Evolutionary conservation across 2,888 invertebrate genomes (phyloP).

Genomic region (Phyllotreta cruciferae): DNA sequence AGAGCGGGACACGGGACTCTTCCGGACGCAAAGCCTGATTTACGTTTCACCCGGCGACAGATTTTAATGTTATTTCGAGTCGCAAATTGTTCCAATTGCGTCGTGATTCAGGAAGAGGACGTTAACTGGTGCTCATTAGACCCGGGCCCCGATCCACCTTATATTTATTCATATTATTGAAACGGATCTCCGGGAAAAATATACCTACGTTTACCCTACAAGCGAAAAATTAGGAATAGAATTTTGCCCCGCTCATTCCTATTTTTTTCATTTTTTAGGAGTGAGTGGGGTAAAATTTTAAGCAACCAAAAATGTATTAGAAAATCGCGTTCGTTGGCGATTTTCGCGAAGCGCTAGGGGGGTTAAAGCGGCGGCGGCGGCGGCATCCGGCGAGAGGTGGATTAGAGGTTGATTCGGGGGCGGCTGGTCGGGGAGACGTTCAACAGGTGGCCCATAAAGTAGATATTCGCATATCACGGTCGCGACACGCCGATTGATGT

Average conservation of each 20-base stretch:
- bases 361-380: slow-evolving; percentile 36
- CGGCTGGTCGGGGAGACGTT: slow-evolving; percentile 34
- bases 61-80: slow-evolving; percentile 64
- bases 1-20: slow-evolving; percentile 44
- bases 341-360: slow-evolving; percentile 40
- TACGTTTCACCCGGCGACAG: slow-evolving; percentile 62
- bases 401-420: slow-evolving; percentile 28
- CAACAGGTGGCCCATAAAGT: slow-evolving; percentile 65
- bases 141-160: slow-evolving; percentile 58
- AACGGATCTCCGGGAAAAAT: slow-evolving; percentile 54
- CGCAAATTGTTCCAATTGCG: slow-evolving; percentile 65
- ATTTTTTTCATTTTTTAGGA: too few species aligned
- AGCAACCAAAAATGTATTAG: too few species aligned
- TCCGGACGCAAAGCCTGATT: slow-evolving; percentile 62
- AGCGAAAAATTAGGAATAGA: too few species aligned
- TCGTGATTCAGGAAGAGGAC: slow-evolving; percentile 63
- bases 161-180: slow-evolving; percentile 63
- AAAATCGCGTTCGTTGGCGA: slow-evolving; percentile 26
- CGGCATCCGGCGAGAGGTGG: slow-evolving; percentile 8
- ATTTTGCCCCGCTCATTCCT: too few species aligned
- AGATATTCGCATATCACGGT: slow-evolving; percentile 64
- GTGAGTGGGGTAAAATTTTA: too few species aligned
- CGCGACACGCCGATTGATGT: slow-evolving; percentile 59
- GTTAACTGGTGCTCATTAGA: slow-evolving; percentile 63
- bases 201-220: too few species aligned